A percentile compares a stretch with the other conserved stretches of the same genome.
Evolutionary conservation across 2,797 vertebrate genomes (phyloP).

Genomic region (Eulemur albifrons): DNA sequence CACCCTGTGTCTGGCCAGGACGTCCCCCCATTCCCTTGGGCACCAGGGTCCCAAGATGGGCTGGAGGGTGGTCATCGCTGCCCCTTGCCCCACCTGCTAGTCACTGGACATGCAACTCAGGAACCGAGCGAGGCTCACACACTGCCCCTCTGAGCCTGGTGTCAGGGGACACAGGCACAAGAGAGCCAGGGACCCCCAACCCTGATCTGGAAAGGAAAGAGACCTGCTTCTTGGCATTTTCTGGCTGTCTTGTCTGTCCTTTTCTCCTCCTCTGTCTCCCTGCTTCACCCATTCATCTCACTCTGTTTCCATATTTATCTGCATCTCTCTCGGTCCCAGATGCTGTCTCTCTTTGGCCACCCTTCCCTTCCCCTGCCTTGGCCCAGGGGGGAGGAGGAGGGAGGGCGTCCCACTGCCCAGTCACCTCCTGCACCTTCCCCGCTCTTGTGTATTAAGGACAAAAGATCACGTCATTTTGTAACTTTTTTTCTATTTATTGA

Average conservation of each 20-base stretch:
- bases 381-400: not conserved
- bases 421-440: not conserved
- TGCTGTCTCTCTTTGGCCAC: not conserved
- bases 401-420: not conserved
- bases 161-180: slow-evolving; percentile 1
- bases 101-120: slow-evolving; percentile 80
- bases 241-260: not conserved
- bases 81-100: not conserved
- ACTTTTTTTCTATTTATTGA: slow-evolving; percentile 83
- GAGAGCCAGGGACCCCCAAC: not conserved
- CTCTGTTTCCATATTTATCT: not conserved
- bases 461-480: slow-evolving; percentile 76
- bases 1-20: not conserved
- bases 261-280: not conserved
- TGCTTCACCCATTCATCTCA: not conserved
- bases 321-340: not conserved
- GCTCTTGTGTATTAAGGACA: slow-evolving; percentile 63
- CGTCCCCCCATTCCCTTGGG: not conserved
- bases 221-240: not conserved
- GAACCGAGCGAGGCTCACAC: slow-evolving; percentile 57
- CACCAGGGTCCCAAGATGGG: slow-evolving; percentile 38
- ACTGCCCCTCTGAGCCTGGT: slow-evolving; percentile 34
- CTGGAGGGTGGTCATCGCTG: not conserved
- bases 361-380: not conserved
- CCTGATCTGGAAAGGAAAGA: not conserved